Base-by-base conservation (phyloP, 2,113 vertebrate species). In the Boleophthalmus pectinirostris region DNA sequence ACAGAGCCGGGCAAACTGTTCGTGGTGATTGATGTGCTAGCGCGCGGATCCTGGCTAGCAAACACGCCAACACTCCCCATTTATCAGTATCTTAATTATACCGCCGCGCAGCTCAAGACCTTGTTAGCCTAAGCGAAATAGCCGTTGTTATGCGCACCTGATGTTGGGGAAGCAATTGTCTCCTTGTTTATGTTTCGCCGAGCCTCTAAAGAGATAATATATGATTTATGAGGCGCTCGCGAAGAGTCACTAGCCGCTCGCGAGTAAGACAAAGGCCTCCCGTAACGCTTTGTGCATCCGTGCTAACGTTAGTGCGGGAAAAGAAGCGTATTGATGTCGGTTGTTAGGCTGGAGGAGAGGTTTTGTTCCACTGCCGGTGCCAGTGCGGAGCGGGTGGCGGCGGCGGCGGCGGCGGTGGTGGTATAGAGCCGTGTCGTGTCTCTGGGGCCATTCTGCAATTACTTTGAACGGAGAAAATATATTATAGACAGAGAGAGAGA, bases 1-100 rank as follows among this genome's bases (percentile, higher is more conserved):
- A 93, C 91, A 89, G 83, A 88, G 80, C 86, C 84, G 78, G 23
- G 86, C 84, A 89, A 92, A 91, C 89, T 89, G 88, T 89, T 90
- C 86, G 73, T 78, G 78, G 81, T 93, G 90, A 94, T 92, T 92
- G 91, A 93, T 94, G 90, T 78, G 69, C 70, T 82, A 21, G 51
- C 51, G 51, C 2, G 51, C 18, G 20, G 51, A 21, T 18, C 76
- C 77, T 71, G 72, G 73, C 82, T 46, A 63, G 82, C 74, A 86
- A 82, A 87, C 56, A 78, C 46, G 2, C 60, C 82, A 78, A 82
- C 67, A 84, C 84, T 80, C 68, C 65, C 74, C 81, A 82, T 90
- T 87, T 90, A 88, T 91, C 88, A 86, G 85, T 76, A 84, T 85
- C 87, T 85, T 89, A 90, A 89, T 90, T 90, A 85, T 81, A 82